phyloP scores from a whole-genome alignment of 2,888 invertebrate species.

The Synergus umbraculus region DNA sequence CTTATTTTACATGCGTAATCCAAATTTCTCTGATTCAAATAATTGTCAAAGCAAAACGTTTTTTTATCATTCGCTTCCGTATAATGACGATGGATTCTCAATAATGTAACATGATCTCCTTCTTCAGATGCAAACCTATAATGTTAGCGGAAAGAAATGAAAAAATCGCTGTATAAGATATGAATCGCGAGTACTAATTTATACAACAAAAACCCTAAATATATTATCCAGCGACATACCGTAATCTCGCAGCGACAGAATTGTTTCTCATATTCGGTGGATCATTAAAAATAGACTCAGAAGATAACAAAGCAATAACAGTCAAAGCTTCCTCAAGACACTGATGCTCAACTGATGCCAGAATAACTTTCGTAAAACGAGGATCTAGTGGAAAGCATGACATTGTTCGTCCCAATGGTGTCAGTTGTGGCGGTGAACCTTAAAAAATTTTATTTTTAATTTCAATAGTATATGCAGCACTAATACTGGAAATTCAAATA shows the following conservation, averaged over 20 bases:
- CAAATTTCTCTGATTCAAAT: slow-evolving; percentile 89
- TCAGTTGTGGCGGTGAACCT: slow-evolving; percentile 82
- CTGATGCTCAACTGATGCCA: slow-evolving; percentile 86
- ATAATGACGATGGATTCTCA: slow-evolving; percentile 92
- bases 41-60: slow-evolving; percentile 94
- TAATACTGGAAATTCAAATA: no score
- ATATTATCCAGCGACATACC: slow-evolving; percentile 62
- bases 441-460: neutral
- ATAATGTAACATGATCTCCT: slow-evolving; percentile 94
- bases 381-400: slow-evolving; percentile 95
- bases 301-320: slow-evolving; percentile 91
- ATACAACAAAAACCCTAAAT: neutral
- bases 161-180: no score
- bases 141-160: slow-evolving; percentile 20
- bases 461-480: neutral
- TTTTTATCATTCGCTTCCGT: slow-evolving; percentile 85
- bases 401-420: slow-evolving; percentile 90
- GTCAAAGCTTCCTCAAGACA: slow-evolving; percentile 91
- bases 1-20: slow-evolving; percentile 89
- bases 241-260: slow-evolving; percentile 84
- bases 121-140: slow-evolving; percentile 89
- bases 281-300: slow-evolving; percentile 90
- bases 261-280: slow-evolving; percentile 87
- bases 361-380: slow-evolving; percentile 88
- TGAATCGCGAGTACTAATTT: no score